Base-by-base conservation (phyloP, 2,797 vertebrate genomes). In the Dicrostonyx torquatus region DNA sequence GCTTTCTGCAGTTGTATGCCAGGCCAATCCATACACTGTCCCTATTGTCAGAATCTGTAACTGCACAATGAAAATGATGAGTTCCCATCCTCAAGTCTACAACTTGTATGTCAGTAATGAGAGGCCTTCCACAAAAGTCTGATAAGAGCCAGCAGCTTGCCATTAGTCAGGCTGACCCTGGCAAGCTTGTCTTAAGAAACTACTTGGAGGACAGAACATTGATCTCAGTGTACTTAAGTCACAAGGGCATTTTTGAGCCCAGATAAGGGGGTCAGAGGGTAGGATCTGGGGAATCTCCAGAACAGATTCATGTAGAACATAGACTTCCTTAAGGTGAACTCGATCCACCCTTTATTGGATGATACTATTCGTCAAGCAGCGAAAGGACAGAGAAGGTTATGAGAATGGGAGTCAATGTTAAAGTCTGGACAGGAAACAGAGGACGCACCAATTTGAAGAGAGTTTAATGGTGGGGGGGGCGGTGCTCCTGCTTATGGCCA, bases 341-440 rank as follows among this genome's bases (percentile, higher is more conserved):
- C 66, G n/a, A 58, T 29, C 37, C 29, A 40, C 45, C n/a, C 40
- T 86, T 72, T 18, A 20, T 1, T n/a, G 40, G 76, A 62, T 11
- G 53, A 53, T 40, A 40, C 5, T 53, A 13, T 5, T 37, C 75
- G n/a, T 80, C 43, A 55, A 85, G n/a, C 0, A 55, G 55, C 53
- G 60, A 83, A 45, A 60, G 53, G 43, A 45, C n/a, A 62, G 11
- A 85, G 75, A 48, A 31, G 37, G 70, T 31, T 53, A 72, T 13
- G 50, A 48, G 31, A 79, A 60, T 40, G 62, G 53, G 37, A 26
- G 48, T 45, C 10, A 75, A 24, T 45, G 43, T 73, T 70, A 90
- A 86, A 48, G 37, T 70, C 14, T 89, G 89, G 72, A 29, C 68
- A 96, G 89, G 62, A 86, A 82, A 90, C 1, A 73, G 48, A 53